A percentile compares a stretch with the other conserved stretches of the same genome.
Conservation (phyloP, 92 coral and sea anemone genomes). For the Meandrina meandrites region DNA sequence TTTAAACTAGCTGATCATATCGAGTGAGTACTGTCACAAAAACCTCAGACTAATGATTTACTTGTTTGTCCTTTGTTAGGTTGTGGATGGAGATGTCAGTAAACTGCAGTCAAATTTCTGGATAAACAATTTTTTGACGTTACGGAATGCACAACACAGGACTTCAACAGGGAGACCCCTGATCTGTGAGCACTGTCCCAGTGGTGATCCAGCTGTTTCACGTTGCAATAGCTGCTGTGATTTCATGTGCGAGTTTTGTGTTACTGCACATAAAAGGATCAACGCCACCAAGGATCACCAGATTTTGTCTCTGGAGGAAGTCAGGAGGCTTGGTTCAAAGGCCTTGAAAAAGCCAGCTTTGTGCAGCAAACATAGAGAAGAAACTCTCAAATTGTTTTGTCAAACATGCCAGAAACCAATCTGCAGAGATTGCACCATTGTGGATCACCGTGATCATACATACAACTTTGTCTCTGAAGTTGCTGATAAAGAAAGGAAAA, state of each 20-base stretch:
- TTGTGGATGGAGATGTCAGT: conserved; percentile 49
- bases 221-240: conserved; percentile 65
- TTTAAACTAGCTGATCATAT: no score
- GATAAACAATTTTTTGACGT: conserved; percentile 62
- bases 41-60: neutral
- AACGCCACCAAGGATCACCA: conserved; percentile 59
- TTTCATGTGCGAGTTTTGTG: conserved; percentile 75
- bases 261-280: conserved; percentile 58
- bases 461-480: conserved; percentile 41
- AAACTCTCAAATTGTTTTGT: conserved; percentile 63
- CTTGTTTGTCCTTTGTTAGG: neutral
- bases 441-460: conserved; percentile 64
- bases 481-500: conserved; percentile 38
- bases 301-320: conserved; percentile 64
- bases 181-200: conserved; percentile 74
- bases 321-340: conserved; percentile 43
- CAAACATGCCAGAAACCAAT: conserved; percentile 66
- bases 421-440: conserved; percentile 72
- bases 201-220: conserved; percentile 57
- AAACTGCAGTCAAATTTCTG: conserved; percentile 67
- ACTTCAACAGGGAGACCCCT: neutral
- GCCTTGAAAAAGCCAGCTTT: conserved; percentile 52
- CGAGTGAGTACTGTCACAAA: neutral
- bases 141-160: conserved; percentile 14
- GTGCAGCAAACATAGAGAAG: conserved; percentile 67